phyloP scores from a whole-genome alignment of 2,113 vertebrate species.

The Corythornis vintsioides region DNA sequence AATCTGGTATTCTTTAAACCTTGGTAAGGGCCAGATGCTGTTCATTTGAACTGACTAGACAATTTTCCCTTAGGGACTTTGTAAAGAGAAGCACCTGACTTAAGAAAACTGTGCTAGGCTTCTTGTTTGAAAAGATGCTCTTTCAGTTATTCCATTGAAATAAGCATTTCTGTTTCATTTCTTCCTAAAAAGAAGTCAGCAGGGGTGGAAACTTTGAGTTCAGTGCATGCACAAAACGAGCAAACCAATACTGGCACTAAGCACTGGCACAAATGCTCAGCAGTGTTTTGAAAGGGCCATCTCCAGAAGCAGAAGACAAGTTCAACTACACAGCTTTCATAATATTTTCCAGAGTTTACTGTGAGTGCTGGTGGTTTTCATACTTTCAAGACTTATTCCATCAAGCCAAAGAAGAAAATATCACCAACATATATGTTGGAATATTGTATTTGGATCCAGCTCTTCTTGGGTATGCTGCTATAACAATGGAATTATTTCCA shows the following conservation, averaged over 20 bases:
- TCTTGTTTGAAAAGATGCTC: background rate
- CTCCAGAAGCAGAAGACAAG: slow-evolving; percentile 22
- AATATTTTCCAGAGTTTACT: slow-evolving; percentile 43
- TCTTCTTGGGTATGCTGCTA: background rate
- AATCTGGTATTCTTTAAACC: background rate
- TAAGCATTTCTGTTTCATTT: background rate
- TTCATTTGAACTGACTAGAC: background rate
- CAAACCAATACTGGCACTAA: background rate
- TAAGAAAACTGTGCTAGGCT: background rate
- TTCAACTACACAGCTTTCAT: background rate
- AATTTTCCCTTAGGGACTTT: background rate
- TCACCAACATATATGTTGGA: background rate
- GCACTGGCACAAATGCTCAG: background rate
- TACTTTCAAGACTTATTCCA: background rate
- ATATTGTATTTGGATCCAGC: background rate
- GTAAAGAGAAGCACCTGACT: background rate
- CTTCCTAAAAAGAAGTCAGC: background rate
- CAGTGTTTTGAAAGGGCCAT: slow-evolving; percentile 34
- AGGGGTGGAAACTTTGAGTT: slow-evolving; percentile 17
- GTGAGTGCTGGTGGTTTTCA: background rate
- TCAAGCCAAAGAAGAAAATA: slow-evolving; percentile 14
- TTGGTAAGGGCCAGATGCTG: background rate
- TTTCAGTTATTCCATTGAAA: background rate
- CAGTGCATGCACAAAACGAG: background rate
- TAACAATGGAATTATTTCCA: background rate